Percentiles rank a stretch among this genome's conserved stretches.
phyloP scores from a whole-genome alignment of 2,113 vertebrate species.

The Mormyrus lacerda region DNA sequence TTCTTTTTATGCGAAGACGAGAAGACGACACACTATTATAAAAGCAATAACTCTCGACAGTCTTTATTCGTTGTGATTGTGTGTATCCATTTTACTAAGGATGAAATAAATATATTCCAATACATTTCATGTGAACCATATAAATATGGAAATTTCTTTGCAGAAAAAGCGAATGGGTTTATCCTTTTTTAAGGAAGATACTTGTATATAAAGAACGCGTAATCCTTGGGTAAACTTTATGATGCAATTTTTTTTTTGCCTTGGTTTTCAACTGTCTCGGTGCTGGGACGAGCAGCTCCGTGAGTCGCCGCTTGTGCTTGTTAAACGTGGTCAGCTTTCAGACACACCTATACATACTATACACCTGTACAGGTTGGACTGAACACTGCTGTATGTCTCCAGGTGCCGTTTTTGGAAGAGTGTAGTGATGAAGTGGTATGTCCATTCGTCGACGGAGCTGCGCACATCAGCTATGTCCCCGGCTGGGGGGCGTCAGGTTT shows the following conservation, averaged over 20 bases:
- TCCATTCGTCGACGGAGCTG: slow-evolving; percentile 56
- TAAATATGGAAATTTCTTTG: slow-evolving; percentile 36
- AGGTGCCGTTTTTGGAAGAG: slow-evolving; percentile 39
- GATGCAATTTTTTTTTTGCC: slow-evolving; percentile 45
- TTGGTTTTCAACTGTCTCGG: slow-evolving; percentile 47
- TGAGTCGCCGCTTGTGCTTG: slow-evolving; percentile 39
- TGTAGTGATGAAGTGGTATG: slow-evolving; percentile 56
- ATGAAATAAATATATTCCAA: slow-evolving; percentile 30
- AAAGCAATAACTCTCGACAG: slow-evolving; percentile 27
- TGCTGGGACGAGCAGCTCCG: slow-evolving; percentile 58
- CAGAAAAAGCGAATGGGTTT: not conserved
- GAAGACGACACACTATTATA: slow-evolving; percentile 37
- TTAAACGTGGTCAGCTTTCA: slow-evolving; percentile 38
- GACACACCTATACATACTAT: slow-evolving; percentile 45
- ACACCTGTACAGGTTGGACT: slow-evolving; percentile 56
- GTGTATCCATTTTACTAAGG: slow-evolving; percentile 14
- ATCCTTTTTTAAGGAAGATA: slow-evolving; percentile 36
- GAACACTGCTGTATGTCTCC: slow-evolving; percentile 51
- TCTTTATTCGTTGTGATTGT: slow-evolving; percentile 35
- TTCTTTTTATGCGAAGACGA: slow-evolving; percentile 36
- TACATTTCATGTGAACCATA: slow-evolving; percentile 35
- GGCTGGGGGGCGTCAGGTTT: slow-evolving; percentile 51
- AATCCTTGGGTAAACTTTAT: slow-evolving; percentile 26
- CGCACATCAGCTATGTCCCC: slow-evolving; percentile 46
- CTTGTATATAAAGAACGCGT: slow-evolving; percentile 27